Evolutionary conservation across 1,140 invertebrate genomes (phyloP), one percentile per base, ranked within the genome.

Genomic region (Macrobrachium nipponense): DNA sequence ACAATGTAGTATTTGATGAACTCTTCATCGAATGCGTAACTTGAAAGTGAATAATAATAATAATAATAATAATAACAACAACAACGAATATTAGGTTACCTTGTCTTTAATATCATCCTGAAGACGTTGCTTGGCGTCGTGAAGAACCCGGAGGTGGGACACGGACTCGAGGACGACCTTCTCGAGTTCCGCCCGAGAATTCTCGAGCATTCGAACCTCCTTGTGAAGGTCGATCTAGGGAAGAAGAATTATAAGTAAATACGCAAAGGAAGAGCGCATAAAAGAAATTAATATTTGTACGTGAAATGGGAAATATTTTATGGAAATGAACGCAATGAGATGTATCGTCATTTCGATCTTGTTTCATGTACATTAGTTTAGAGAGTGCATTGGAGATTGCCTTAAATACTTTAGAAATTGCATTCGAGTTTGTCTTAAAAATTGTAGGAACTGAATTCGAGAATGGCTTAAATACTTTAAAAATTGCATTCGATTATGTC

Each of bases 21-120:
- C 4, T 36, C 27, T 36, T 4, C 27, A 4, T 4, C 27, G 27
- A 36, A 36, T 36, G 27, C 4, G 4, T n/a, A 36, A 36, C 27
- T 36, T 36, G 27, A 36, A 36, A 36, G 27, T 36, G 27, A 51
- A 51, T 51, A 51, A 51, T 86, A 77, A 0, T 18, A 23, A 20
- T 59, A 20, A n/a, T 12, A 58, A 44, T n/a, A 17, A 51, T 8
- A 17, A 59, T 51, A 51, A 51, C 8, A 51, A 51, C 8, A 51
- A 51, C 8, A 51, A 51, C 8, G n/a, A 51, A 51, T 51, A 51
- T 5, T 51, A 12, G 58, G 18, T 18, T 18, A 86, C 83, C 77
- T 86, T 86, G n/a, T 86, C 83, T 17, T 68, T 79, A 18, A 86
- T 36, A 36, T 86, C 83, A 17, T 86, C 76, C 68, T 80, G 83